Evolutionary conservation across 2,113 vertebrate species (phyloP).

Genomic region (Laterallus jamaicensis): DNA sequence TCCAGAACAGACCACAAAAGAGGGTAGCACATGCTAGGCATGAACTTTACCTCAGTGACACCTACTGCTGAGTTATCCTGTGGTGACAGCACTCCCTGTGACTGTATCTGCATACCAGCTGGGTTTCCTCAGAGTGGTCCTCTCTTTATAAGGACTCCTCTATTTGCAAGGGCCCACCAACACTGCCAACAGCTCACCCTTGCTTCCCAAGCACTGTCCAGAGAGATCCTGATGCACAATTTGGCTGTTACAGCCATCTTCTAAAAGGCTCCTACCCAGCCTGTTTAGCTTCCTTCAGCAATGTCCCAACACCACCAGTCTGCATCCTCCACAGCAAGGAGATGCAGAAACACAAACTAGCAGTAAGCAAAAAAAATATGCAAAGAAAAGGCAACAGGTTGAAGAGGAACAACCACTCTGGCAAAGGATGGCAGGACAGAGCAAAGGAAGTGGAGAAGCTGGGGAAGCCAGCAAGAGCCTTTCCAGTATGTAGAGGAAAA

Average conservation of each 20-base stretch:
- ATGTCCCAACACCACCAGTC: not conserved
- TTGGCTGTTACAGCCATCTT: not conserved
- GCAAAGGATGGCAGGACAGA: not conserved
- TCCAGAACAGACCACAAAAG: not conserved
- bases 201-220: not conserved
- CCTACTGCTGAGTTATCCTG: not conserved
- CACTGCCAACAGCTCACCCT: not conserved
- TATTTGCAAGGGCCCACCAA: not conserved
- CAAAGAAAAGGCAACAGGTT: not conserved
- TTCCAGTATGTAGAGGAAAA: not conserved
- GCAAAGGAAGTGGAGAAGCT: not conserved
- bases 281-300: not conserved
- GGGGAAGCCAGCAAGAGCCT: not conserved
- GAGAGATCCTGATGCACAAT: not conserved
- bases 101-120: not conserved
- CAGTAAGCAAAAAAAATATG: not conserved
- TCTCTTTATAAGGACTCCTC: not conserved
- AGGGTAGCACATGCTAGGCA: not conserved
- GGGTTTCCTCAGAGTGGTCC: not conserved
- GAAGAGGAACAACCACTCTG: not conserved
- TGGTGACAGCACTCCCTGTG: not conserved
- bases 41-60: not conserved
- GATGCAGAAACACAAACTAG: not conserved
- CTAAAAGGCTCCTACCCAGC: not conserved
- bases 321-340: not conserved